Evolutionary conservation across 2,797 vertebrate species (phyloP), one percentile per base, ranked within the genome.

Genomic region (Helarctos malayanus): DNA sequence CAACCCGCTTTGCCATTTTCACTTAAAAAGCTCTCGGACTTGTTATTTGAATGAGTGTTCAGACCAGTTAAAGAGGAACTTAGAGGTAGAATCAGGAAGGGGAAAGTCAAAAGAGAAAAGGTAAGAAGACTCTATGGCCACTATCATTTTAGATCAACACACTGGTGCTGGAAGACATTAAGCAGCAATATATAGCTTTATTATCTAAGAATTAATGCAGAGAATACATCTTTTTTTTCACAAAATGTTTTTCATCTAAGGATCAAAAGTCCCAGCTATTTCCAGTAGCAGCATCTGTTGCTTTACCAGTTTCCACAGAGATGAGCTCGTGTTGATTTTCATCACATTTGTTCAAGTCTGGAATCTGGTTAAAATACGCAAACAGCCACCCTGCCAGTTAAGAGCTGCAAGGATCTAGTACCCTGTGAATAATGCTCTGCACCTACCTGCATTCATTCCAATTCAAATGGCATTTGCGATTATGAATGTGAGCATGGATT

Each of bases 221-320:
- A 73, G 61, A 71, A 96, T 57, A 94, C 84, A 69, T 83, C 19
- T 59, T 65, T 94, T 45, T 45, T 68, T 69, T 19, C 61, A 56
- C 92, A 94, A 97, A 92, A 87, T 96, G 75, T 94, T 98, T 97
- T 97, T 95, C 71, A 93, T 94, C 63, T 89, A 59, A 93, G 94
- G 91, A 93, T 93, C 89, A 95, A 69, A 95, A 97, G 95, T 83
- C 82, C 86, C 88, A 95, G 94, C 97, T 97, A 96, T 98, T 98
- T 97, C 95, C 95, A 96, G 96, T 94, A 97, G 94, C 89, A 97
- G 92, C 97, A 97, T 98, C 97, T 98, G 97, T 93, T 95, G 81
- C 95, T 97, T 96, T 94, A 59, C 95, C 96, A 98, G 95, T 98
- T 98, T 97, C 97, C 95, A 98, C 96, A 98, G 97, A 97, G 96